Evolutionary conservation across 2,888 invertebrate species (phyloP), one percentile per base, ranked within the genome.

Genomic region (Ephialtes manifestator): DNA sequence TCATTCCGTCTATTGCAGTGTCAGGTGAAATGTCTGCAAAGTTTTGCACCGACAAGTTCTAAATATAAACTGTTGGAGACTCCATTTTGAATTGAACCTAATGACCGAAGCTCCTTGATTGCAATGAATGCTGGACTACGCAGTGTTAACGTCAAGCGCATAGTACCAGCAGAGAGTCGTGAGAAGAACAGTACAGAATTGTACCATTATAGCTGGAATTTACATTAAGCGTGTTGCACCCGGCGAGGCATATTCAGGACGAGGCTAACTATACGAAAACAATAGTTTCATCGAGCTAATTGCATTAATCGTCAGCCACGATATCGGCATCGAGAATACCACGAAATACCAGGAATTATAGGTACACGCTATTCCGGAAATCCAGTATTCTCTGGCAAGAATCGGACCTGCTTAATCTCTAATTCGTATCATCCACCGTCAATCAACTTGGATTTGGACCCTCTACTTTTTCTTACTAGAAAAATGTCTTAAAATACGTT

Each of bases 211-310:
- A 15, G 13, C 43, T 24, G 55, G 55, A n/a, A 31, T 55, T 39
- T 55, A 55, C 72, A 43, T 55, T 39, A 24, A n/a, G 43, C 39
- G 55, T 43, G 55, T 72, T 72, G 39, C 15, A 31, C 55, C 24
- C 55, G 55, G 13, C 24, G 24, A 58, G 58, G 39, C 53, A 51
- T 53, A 53, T 53, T 71, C 71, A 18, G 35, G 70, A 51, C 70
- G 51, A 18, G 51, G 20, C 11, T 20, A 53, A 43, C 43, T 43
- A 13, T n/a, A 28, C 39, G 74, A 63, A 75, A 75, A 75, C 74
- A 75, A 75, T 75, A 75, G 74, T 75, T 75, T 63, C 31, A 63
- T 75, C 74, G 74, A 63, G 48, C 48, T 60, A 75, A 75, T 75
- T 75, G 74, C 74, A 75, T 75, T 60, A 60, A 74, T 74, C 60